A percentile compares a stretch with the other conserved stretches of the same genome.
These are phyloP conservation scores for Anoura caudifer DNA, from an alignment of 2,113 vertebrate genomes.

Conservation along the genomic window DNA sequence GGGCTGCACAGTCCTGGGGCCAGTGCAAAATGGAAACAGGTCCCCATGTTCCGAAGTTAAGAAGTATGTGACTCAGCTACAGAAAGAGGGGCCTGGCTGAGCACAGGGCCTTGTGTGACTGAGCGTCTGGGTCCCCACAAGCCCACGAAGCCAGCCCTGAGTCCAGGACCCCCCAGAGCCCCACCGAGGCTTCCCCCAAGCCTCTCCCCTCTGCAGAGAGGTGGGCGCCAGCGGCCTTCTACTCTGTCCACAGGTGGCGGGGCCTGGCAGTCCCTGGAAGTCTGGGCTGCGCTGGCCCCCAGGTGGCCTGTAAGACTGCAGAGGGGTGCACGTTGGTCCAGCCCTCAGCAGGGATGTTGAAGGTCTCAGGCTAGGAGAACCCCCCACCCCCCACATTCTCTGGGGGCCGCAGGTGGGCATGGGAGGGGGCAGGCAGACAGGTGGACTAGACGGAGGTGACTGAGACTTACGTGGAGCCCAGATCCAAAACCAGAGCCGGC, in stretches of 20 bases:
- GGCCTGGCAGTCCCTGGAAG: accelerated
- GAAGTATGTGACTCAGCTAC: not conserved
- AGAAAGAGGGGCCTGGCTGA: no score
- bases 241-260: not conserved
- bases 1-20: no score
- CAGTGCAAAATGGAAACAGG: not conserved
- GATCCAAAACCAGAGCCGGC: not conserved
- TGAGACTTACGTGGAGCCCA: not conserved
- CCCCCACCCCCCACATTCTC: no score
- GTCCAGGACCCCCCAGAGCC: not conserved
- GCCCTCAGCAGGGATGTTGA: not conserved
- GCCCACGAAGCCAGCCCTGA: accelerated
- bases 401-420: not conserved
- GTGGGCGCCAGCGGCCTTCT: no score
- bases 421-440: not conserved
- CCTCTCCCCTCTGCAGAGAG: not conserved
- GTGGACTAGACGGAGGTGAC: not conserved
- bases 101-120: not conserved
- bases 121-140: not conserved
- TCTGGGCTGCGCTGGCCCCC: not conserved
- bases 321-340: not conserved
- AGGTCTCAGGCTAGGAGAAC: not conserved
- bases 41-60: not conserved
- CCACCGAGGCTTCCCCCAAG: not conserved
- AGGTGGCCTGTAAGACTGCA: no score